These are phyloP conservation scores for Leucopsar rothschildi DNA, from an alignment of 2,113 vertebrate genomes.

Conservation along the genomic window DNA sequence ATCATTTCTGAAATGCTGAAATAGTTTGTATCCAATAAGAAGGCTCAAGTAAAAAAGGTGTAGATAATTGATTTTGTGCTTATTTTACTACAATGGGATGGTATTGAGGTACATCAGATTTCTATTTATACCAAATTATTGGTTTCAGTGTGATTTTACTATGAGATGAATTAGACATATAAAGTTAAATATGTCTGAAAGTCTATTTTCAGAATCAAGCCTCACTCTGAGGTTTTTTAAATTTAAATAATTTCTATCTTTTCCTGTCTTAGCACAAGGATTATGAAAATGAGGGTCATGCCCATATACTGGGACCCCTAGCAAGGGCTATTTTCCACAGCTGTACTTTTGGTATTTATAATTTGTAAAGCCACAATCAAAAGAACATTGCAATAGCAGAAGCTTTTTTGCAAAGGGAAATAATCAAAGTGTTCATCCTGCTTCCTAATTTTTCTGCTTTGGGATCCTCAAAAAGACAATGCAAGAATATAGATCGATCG, in stretches of 20 bases:
- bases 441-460: neutral
- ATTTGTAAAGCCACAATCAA: neutral
- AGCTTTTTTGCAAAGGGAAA: neutral
- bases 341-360: neutral
- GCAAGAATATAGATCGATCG: neutral
- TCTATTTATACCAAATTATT: neutral
- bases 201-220: neutral
- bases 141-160: neutral
- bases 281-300: neutral
- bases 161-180: neutral
- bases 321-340: neutral
- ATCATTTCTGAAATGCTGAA: neutral
- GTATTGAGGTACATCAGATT: neutral
- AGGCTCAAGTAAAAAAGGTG: neutral
- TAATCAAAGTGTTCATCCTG: neutral
- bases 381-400: neutral
- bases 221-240: neutral
- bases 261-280: neutral
- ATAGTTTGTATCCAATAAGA: neutral
- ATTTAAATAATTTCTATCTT: neutral
- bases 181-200: neutral
- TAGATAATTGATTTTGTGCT: neutral
- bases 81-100: neutral
- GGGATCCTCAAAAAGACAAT: neutral
- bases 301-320: neutral